These are phyloP conservation scores for Acanthosepion esculentum DNA, from an alignment of 2,888 invertebrate species.

Conservation along the genomic window DNA sequence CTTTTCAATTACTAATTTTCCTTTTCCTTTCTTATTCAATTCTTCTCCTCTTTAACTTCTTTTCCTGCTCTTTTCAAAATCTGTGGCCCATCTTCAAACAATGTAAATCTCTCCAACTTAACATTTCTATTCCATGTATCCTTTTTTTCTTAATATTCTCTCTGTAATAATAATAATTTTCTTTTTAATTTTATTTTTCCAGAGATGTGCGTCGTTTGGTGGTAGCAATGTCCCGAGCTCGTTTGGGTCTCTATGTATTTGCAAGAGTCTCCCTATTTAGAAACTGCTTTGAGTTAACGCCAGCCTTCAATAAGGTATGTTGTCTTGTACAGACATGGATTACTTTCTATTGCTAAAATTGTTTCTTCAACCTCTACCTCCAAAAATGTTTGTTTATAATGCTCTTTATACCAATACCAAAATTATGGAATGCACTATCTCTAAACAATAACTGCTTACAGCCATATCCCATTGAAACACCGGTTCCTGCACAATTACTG, in stretches of 20 bases:
- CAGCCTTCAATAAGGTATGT: conserved; percentile 82
- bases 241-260: conserved; percentile 96
- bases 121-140: no score
- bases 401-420: no score
- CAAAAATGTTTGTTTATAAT: no score
- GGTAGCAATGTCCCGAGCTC: conserved; percentile 97
- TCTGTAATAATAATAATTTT: not conserved
- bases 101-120: no score
- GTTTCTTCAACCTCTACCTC: no score
- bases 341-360: not conserved
- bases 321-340: conserved; percentile 48
- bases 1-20: no score
- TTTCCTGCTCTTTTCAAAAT: not conserved
- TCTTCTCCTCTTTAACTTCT: not conserved
- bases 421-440: no score
- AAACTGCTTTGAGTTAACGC: conserved; percentile 96
- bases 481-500: no score
- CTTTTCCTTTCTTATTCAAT: not conserved
- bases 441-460: no score
- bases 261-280: conserved; percentile 92
- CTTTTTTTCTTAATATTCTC: not conserved
- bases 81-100: no score
- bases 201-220: conserved; percentile 94
- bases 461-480: no score
- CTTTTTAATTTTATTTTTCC: conserved; percentile 50